These are phyloP conservation scores for Ditula angustiorana DNA, from an alignment of 2,888 invertebrate species.

Conservation along the genomic window DNA sequence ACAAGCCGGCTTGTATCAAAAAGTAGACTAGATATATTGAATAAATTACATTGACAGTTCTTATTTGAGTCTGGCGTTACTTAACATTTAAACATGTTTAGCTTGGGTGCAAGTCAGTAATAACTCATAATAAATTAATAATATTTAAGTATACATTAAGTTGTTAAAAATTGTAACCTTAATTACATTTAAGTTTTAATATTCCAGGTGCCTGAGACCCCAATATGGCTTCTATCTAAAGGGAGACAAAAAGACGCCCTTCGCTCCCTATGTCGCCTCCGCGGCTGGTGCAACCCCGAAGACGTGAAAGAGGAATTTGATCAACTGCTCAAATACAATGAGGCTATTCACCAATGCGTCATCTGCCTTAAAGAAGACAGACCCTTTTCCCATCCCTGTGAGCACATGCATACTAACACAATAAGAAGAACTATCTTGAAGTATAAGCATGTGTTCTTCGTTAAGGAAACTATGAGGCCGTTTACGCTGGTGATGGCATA, in stretches of 20 bases:
- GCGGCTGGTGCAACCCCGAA: slow-evolving; percentile 83
- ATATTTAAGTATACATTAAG: too few relatives aligned
- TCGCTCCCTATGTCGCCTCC: slow-evolving; percentile 80
- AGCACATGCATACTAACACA: slow-evolving; percentile 58
- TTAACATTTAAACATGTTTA: too few relatives aligned
- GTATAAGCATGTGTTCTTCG: slow-evolving; percentile 70
- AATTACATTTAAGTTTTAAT: too few relatives aligned
- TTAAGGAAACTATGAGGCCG: slow-evolving; percentile 82
- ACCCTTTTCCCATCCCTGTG: slow-evolving; percentile 54
- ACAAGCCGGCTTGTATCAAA: too few relatives aligned
- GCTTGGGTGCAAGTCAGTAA: too few relatives aligned
- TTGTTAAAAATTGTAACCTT: too few relatives aligned
- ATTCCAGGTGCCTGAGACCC: slow-evolving; percentile 85
- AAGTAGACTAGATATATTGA: too few relatives aligned
- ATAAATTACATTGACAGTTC: too few relatives aligned
- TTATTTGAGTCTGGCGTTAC: too few relatives aligned
- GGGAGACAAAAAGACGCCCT: slow-evolving; percentile 83
- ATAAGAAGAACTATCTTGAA: slow-evolving; percentile 59
- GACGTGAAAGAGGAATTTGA: slow-evolving; percentile 82
- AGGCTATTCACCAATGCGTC: slow-evolving; percentile 64
- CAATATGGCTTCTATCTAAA: slow-evolving; percentile 85
- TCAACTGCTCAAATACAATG: slow-evolving; percentile 75
- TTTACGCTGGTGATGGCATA: slow-evolving; percentile 80
- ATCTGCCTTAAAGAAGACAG: slow-evolving; percentile 66
- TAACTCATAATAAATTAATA: too few relatives aligned